Evolutionary conservation across 2,888 invertebrate species (phyloP), one percentile per base, ranked within the genome.

Genomic region (Eledone cirrhosa): DNA sequence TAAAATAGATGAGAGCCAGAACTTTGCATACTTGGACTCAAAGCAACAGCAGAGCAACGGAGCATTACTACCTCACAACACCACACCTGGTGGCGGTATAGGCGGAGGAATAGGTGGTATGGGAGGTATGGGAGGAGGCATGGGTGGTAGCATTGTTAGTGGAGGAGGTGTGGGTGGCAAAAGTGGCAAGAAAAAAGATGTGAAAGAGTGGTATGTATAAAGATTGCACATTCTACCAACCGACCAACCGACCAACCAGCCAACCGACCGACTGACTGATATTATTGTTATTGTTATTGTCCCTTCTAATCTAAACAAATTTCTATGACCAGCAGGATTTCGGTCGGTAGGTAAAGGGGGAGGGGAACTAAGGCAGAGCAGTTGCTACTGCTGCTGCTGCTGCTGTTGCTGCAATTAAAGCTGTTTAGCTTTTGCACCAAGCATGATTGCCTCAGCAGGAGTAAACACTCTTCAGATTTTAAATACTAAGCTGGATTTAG

Each of bases 1-100:
- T 91, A 98, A 97, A 91, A 95, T 97, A 81, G 97, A 97, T 88
- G 96, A 97, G 86, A 94, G 94, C 88, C 94, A 94, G 88, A 94
- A 94, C 87, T 94, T 93, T 85, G 85, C 87, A 29, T 86, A 87
- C 80, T 81, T 87, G 80, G 87, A 87, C 80, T 85, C 87, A 41
- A 88, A 87, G 80, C 87, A 88, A 78, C 85, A 87, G 74, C 85
- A 84, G 78, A 85, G 86, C 47, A 88, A 88, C 83, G 89, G 88
- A 22, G 85, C 87, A 0, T 59, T 83, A 79, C 80, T 86, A 69
- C 80, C 83, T 74, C 84, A 83, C 78, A 82, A 84, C 22, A 85
- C 83, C 14, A 75, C 80, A 63, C 79, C 80, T 33, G 84, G 82
- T 53, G 85, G 84, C 1, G 87, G 86, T 79, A 82, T 84, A 33